Evolutionary conservation across 2,888 invertebrate genomes (phyloP).

Genomic region (Caenorhabditis sinica): DNA sequence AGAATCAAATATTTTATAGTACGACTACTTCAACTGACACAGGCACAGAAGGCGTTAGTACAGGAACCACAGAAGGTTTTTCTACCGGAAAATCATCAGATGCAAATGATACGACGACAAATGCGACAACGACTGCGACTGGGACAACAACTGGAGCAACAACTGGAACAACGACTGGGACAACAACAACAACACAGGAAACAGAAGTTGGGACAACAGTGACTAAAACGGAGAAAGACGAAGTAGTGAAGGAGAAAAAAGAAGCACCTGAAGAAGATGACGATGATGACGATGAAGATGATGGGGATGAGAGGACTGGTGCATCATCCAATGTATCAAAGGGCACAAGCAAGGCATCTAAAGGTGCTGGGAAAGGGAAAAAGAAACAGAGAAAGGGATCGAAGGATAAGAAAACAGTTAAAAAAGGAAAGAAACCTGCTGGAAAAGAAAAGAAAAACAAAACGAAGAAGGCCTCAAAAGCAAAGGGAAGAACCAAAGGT

Average conservation of each 20-base stretch:
- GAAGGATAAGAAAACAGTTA: conserved; percentile 9
- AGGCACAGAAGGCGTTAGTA: not conserved
- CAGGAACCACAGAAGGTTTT: not conserved
- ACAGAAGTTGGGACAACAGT: conserved; percentile 19
- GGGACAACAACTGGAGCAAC: conserved; percentile 1
- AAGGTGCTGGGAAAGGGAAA: conserved; percentile 18
- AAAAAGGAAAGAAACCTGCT: conserved; percentile 29
- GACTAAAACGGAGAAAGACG: conserved; percentile 22
- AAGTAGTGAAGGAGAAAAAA: not conserved
- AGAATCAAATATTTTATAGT: not conserved
- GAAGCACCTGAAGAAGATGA: conserved; percentile 17
- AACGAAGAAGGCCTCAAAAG: not conserved
- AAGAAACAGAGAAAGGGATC: conserved; percentile 34
- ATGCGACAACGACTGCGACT: not conserved
- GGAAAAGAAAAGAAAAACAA: conserved; percentile 40
- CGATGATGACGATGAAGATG: conserved; percentile 35
- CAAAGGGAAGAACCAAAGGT: conserved; percentile 13
- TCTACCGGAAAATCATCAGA: not conserved
- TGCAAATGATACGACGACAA: not conserved
- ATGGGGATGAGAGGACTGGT: not conserved
- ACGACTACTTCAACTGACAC: not conserved
- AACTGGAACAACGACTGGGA: no score
- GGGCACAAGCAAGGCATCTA: conserved; percentile 18
- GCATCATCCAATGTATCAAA: conserved; percentile 36
- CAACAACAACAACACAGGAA: conserved; percentile 20